Percentiles rank a stretch among this genome's conserved stretches.
These are phyloP conservation scores for Crenuchus spilurus DNA, from an alignment of 2,797 vertebrate genomes.

Conservation along the genomic window DNA sequence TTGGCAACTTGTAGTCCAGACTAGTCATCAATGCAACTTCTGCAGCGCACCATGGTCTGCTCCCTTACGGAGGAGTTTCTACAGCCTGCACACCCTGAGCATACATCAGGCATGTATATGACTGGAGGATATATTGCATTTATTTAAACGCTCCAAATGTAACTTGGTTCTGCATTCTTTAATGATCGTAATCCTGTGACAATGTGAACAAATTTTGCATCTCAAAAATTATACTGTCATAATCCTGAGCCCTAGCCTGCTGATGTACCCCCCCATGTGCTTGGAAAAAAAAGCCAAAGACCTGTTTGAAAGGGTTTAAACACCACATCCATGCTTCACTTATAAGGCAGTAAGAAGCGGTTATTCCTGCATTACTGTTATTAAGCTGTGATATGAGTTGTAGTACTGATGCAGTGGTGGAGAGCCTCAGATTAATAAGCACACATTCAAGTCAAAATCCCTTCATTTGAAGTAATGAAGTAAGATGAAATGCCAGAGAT, in stretches of 20 bases:
- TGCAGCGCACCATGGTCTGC: background rate
- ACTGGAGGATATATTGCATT: background rate
- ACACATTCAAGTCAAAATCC: background rate
- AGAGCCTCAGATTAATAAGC: background rate
- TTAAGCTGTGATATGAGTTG: background rate
- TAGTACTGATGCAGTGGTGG: background rate
- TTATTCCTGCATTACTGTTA: too few species aligned
- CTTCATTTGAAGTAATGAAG: too few species aligned
- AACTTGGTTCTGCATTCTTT: background rate
- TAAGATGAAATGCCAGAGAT: background rate
- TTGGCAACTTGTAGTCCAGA: background rate
- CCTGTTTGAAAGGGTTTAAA: background rate
- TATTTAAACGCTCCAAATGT: background rate
- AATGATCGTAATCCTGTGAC: constrained; percentile 64
- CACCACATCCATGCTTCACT: background rate
- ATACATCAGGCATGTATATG: background rate
- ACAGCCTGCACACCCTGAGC: background rate
- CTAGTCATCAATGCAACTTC: background rate
- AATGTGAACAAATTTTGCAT: constrained; percentile 45
- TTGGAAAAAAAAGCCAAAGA: background rate
- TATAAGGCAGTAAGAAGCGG: background rate
- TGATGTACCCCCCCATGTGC: background rate
- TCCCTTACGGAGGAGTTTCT: background rate
- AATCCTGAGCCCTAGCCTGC: background rate
- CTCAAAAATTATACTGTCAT: background rate